Evolutionary conservation across 2,113 vertebrate genomes (phyloP).

Genomic region (Lasiurus borealis): DNA sequence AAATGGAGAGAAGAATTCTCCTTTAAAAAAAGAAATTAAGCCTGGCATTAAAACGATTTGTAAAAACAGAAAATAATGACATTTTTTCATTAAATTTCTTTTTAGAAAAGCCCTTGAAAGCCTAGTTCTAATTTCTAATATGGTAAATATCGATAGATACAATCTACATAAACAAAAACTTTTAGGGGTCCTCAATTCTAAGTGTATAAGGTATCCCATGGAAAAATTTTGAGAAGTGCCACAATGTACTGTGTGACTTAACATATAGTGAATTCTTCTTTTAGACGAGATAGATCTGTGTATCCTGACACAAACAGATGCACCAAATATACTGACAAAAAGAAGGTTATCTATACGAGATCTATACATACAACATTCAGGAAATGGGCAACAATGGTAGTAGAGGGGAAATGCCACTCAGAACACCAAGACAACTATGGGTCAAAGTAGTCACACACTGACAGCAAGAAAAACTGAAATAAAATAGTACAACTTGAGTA

Average conservation of each 20-base stretch:
- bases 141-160: not conserved
- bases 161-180: conserved; percentile 14
- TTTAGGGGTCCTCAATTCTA: not conserved
- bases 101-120: conserved; percentile 23
- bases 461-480: conserved; percentile 28
- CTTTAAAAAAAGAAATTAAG: not conserved
- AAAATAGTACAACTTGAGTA: not conserved
- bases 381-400: not conserved
- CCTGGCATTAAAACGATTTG: not conserved
- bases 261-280: not conserved
- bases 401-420: not conserved
- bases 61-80: not conserved
- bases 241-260: not conserved
- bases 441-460: not conserved
- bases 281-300: not conserved
- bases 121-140: conserved; percentile 37
- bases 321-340: not conserved
- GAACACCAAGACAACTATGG: not conserved
- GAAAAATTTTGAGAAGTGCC: conserved; percentile 1
- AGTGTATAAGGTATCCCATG: not conserved
- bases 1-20: not conserved
- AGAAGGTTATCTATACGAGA: not conserved
- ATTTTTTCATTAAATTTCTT: not conserved
- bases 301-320: not conserved
- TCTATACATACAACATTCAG: not conserved